These are phyloP conservation scores for Petrolisthes cinctipes DNA, from an alignment of 2,888 invertebrate genomes.

Conservation along the genomic window DNA sequence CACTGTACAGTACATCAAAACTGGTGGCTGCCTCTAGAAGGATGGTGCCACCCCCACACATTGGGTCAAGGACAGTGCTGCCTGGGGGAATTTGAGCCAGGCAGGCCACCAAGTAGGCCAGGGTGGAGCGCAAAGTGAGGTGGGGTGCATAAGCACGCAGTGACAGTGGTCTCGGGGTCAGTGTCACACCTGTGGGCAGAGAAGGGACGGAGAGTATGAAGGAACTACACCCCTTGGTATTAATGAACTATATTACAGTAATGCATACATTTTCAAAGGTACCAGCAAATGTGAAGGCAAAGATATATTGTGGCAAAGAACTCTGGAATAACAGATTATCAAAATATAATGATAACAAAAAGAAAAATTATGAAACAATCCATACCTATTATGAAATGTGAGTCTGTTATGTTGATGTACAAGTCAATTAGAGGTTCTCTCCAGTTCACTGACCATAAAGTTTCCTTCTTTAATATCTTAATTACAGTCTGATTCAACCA, in stretches of 20 bases:
- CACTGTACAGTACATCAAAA: constrained; percentile 33
- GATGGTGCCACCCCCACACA: constrained; percentile 57
- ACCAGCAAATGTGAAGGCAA: too few species aligned
- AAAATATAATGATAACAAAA: too few species aligned
- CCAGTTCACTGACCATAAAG: constrained; percentile 30
- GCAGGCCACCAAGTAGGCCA: constrained; percentile 45
- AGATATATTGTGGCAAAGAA: too few species aligned
- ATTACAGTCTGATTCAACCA: neutral
- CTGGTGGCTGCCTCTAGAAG: constrained; percentile 49
- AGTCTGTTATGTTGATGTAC: constrained; percentile 50
- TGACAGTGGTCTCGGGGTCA: constrained; percentile 40
- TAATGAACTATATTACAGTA: too few species aligned
- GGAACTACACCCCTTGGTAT: too few species aligned
- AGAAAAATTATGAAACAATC: neutral
- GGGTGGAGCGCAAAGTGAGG: constrained; percentile 49
- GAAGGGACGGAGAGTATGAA: too few species aligned
- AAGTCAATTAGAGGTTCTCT: constrained; percentile 43
- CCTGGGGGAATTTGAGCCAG: constrained; percentile 11
- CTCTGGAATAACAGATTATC: too few species aligned
- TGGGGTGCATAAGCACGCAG: constrained; percentile 57
- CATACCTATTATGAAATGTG: constrained; percentile 51
- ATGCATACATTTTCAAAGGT: too few species aligned
- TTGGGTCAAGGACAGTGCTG: constrained; percentile 51
- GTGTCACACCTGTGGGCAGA: constrained; percentile 24
- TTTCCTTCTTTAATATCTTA: neutral